These are phyloP conservation scores for Tanaodytes sp. DNA, from an alignment of 2,888 invertebrate species.

Conservation along the genomic window DNA sequence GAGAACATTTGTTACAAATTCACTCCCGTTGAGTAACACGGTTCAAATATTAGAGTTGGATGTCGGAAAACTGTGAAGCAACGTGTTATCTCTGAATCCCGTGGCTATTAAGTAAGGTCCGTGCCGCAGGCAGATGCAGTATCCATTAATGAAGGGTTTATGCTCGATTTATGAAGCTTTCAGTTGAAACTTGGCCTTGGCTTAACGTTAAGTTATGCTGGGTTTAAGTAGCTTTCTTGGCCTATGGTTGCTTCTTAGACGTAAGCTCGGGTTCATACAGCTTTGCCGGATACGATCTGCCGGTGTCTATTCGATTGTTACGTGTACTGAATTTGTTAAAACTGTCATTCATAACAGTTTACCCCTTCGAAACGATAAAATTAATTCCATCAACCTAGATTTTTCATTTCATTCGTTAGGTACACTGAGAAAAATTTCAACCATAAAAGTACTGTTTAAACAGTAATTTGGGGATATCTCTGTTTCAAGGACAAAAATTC, in stretches of 20 bases:
- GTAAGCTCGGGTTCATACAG: conserved; percentile 40
- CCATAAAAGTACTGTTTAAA: no score
- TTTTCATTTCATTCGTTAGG: no score
- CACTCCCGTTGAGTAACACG: no score
- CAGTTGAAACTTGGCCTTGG: conserved; percentile 49
- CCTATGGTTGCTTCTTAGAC: conserved; percentile 44
- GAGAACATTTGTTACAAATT: no score
- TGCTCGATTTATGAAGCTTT: conserved; percentile 54
- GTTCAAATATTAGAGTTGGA: no score
- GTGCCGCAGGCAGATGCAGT: conserved; percentile 36
- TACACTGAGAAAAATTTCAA: no score
- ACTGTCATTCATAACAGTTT: no score
- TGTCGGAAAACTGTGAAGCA: conserved; percentile 26
- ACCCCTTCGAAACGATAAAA: no score
- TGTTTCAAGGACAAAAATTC: no score
- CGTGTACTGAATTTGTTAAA: conserved; percentile 52
- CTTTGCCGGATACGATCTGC: conserved; percentile 52
- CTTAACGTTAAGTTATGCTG: conserved; percentile 53
- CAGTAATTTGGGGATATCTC: no score
- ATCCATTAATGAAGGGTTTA: conserved; percentile 52
- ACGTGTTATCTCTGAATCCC: conserved; percentile 42
- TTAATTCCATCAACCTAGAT: no score
- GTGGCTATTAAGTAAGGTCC: conserved; percentile 32
- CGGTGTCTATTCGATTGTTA: conserved; percentile 46
- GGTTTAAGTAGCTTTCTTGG: conserved; percentile 51